Evolutionary conservation across 2,797 vertebrate genomes (phyloP), one percentile per base, ranked within the genome.

Genomic region (Karalla daura): DNA sequence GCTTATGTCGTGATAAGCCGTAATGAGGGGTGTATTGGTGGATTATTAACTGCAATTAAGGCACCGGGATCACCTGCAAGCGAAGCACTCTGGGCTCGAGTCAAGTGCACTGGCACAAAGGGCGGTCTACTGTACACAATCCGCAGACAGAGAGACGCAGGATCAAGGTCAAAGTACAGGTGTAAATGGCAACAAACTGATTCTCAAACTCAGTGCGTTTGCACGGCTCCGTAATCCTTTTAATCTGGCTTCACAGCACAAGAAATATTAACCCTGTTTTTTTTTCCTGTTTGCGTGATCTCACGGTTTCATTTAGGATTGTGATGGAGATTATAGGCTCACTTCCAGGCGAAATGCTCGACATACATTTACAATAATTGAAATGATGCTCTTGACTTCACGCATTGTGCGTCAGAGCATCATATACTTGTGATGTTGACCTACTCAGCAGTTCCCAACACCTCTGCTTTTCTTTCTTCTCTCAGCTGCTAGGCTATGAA

Each of bases 1-100:
- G 37, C 83, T 85, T 74, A 61, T 72, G 18, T 43, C 35, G 24
- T 24, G 80, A 84, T 89, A 76, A 86, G 71, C 66, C 24, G 27
- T 70, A 70, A 80, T 78, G 75, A 36, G 70, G n/a, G 39, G 68
- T 28, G 50, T 58, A 73, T 75, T 41, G 45, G 87, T 86, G 0
- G 46, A 88, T 84, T 36, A 86, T 90, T 88, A 87, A 86, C 83
- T 63, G 33, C 46, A 79, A 88, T 87, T 81, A 82, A 62, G n/a
- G 46, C 25, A 51, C 44, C 1, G 4, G 47, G 40, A 55, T 74
- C 62, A 43, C 77, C 59, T 11, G 4, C 17, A 43, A 70, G 66
- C 51, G 51, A 69, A 63, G 37, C 45, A 47, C 47, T 39, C 70
- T 25, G 21, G 52, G 45, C 40, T 73, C 14, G 17, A n/a, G 20